These are phyloP conservation scores for Poeciliopsis paucimaculata DNA, from an alignment of 2,797 vertebrate genomes.

Conservation along the genomic window DNA sequence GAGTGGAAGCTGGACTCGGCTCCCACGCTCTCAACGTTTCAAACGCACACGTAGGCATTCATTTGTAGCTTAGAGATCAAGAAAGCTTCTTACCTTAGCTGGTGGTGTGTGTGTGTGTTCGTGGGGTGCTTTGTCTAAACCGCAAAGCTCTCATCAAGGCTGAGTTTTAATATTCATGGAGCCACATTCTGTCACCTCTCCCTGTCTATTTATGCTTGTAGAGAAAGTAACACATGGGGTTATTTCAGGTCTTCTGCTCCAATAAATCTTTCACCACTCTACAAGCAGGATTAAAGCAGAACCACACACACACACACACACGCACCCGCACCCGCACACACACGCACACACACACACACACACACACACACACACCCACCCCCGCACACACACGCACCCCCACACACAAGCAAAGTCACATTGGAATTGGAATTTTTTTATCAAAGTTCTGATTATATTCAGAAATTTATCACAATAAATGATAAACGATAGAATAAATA, in stretches of 20 bases:
- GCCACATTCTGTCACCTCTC: slow-evolving; percentile 51
- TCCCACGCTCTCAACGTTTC: slow-evolving; percentile 40
- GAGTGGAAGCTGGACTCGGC: slow-evolving; percentile 40
- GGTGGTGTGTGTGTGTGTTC: neutral
- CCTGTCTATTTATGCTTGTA: slow-evolving; percentile 57
- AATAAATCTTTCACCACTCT: slow-evolving; percentile 5
- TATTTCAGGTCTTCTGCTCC: slow-evolving; percentile 43
- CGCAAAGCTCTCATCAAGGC: slow-evolving; percentile 37
- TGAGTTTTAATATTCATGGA: slow-evolving; percentile 60
- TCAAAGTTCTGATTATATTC: no score
- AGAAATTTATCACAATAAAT: no score
- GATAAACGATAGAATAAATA: no score
- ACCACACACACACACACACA: neutral
- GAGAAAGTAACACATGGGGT: slow-evolving; percentile 42
- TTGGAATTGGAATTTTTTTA: neutral
- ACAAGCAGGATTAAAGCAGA: neutral
- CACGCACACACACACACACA: neutral
- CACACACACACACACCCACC: neutral
- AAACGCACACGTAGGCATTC: slow-evolving; percentile 19
- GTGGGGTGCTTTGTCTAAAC: slow-evolving; percentile 22
- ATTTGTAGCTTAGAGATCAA: slow-evolving; percentile 21
- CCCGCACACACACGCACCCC: no score
- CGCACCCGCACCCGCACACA: no score
- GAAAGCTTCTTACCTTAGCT: slow-evolving; percentile 34
- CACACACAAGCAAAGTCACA: neutral